Evolutionary conservation across 2,888 invertebrate species (phyloP), one percentile per base, ranked within the genome.

Genomic region (Drosophila kambysellisi): DNA sequence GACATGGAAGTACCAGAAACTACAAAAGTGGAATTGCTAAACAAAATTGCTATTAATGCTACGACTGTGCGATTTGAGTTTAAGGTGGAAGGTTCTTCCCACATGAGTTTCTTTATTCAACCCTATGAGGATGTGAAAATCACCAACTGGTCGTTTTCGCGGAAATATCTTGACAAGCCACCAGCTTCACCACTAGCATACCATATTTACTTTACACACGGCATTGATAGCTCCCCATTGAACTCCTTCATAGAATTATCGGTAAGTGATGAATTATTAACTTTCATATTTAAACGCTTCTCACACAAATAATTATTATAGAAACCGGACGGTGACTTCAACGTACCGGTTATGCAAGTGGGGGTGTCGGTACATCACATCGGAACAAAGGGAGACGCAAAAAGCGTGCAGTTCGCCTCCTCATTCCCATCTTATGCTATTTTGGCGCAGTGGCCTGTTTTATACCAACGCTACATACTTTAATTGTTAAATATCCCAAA

Each of bases 321-420:
- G 78, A 88, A 88, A 52, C 15, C 69, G 12, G 70, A 84, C 7
- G 80, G 72, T 17, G 80, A 83, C 17, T 81, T 85, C 15, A 74
- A 85, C 8, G 82, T 72, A 3, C 86, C 91, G 0, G 46, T 82
- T 5, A 71, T 92, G 11, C 93, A 94, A 69, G 73, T 95, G 33
- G 94, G 93, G 4, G 81, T 94, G 17, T 91, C 92, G 2, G 94
- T 93, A 3, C 94, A 94, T 83, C 94, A 93, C 69, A 91, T 93
- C 46, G 32, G 53, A 20, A 91, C 93, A 67, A 72, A 89, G 3
- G 92, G 93, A 56, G 94, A 94, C 20, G 20, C 20, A 25, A 25
- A 25, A 25, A 25, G 20, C 20, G 20, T 25, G 20, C 20, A 25
- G 20, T 25, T 25, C 20, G 20, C 20, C 20, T 25, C 20, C 20